Evolutionary conservation across 2,797 vertebrate genomes (phyloP), one percentile per base, ranked within the genome.

Genomic region (Chelmon rostratus): DNA sequence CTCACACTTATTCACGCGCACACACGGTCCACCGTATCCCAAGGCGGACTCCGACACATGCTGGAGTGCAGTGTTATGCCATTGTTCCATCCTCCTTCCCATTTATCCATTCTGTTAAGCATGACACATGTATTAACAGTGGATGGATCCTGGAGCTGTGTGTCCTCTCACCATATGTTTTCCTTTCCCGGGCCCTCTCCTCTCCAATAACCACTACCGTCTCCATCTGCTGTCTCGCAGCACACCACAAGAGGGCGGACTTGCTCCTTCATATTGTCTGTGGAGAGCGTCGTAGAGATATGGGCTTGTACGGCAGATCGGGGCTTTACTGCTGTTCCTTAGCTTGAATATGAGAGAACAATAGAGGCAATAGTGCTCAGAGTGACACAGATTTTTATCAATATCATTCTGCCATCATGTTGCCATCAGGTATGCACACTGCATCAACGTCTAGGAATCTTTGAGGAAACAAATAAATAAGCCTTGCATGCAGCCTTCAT

Each of bases 101-200:
- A 92, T 95, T 95, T 93, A 95, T 94, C 93, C 93, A 90, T 94
- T 94, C 93, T 95, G 94, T 95, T 95, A 93, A 95, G 94, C 94
- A 93, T 94, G 93, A 94, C 94, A 94, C 94, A 88, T 93, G 93
- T 94, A 94, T 95, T 95, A 94, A 90, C 92, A 93, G 93, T 91
- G 91, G 93, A 94, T 94, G 93, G 92, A 93, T 95, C 94, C 93
- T 86, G 95, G 92, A 95, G 95, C 94, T 93, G 91, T 91, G 93
- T 85, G 93, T 93, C 93, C 94, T 94, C 93, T 78, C 91, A 82
- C 93, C 94, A 94, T 95, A 94, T 95, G 94, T 81, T 93, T 92
- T 87, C 83, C 85, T 93, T 89, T 93, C 88, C 86, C 78, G 80
- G 89, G 86, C 90, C 85, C 73, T 79, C 68, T 88, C 76, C 78